These are phyloP conservation scores for Dallia pectoralis DNA, from an alignment of 2,797 vertebrate genomes.

Conservation along the genomic window DNA sequence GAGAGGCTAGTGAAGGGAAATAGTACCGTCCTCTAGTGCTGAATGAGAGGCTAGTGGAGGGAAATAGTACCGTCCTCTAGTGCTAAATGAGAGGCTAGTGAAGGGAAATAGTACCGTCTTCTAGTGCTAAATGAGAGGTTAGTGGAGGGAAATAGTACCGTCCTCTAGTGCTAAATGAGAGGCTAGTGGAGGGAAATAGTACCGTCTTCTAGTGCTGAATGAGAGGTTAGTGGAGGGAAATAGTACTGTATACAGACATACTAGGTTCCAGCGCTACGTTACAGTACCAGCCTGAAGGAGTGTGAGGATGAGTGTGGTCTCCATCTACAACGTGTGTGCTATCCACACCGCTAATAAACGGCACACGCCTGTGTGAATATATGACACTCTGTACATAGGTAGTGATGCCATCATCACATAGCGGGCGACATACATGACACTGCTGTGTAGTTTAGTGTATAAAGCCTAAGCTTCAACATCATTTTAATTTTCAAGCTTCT, in stretches of 20 bases:
- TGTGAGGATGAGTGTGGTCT: constrained; percentile 18
- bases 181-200: not conserved
- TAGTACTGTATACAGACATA: constrained; percentile 12
- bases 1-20: not conserved
- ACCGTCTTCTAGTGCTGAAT: no score
- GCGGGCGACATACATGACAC: constrained; percentile 11
- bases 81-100: no score
- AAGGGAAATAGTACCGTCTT: constrained; percentile 5
- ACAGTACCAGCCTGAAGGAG: not conserved
- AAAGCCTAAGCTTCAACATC: constrained; percentile 22
- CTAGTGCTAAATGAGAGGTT: no score
- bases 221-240: not conserved
- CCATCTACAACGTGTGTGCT: constrained; percentile 5
- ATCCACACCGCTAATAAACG: constrained; percentile 37
- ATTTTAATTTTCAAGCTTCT: constrained; percentile 37
- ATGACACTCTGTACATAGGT: constrained; percentile 47
- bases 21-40: no score
- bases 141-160: constrained; percentile 5
- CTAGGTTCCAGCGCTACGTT: not conserved
- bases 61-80: constrained; percentile 10
- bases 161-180: no score
- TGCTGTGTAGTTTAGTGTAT: constrained; percentile 30
- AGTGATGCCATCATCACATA: constrained; percentile 22
- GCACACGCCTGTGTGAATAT: constrained; percentile 56
- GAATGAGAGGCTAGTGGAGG: no score